These are phyloP conservation scores for Cartodere bifasciata DNA, from an alignment of 2,888 invertebrate genomes.

Conservation along the genomic window DNA sequence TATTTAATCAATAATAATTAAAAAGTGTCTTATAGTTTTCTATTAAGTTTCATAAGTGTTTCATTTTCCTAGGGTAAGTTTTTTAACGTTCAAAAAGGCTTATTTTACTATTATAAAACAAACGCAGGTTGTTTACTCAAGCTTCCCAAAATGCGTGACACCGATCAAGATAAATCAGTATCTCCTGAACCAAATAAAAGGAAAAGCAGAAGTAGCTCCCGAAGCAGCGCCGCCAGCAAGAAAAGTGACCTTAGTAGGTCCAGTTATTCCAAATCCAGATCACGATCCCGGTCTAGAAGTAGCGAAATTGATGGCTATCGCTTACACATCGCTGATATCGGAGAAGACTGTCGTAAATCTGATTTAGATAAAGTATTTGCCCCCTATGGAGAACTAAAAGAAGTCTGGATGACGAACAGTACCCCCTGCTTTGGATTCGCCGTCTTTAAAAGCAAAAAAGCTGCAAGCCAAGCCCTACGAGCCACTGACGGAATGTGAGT, in stretches of 20 bases:
- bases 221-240: constrained; percentile 25
- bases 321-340: constrained; percentile 41
- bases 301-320: constrained; percentile 34
- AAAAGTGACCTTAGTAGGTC: constrained; percentile 25
- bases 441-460: constrained; percentile 41
- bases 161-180: constrained; percentile 21
- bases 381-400: constrained; percentile 40
- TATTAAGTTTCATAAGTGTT: not conserved
- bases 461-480: constrained; percentile 37
- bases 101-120: constrained; percentile 9
- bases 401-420: constrained; percentile 46
- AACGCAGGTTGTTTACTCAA: constrained; percentile 10
- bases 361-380: constrained; percentile 42
- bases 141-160: constrained; percentile 24
- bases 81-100: not conserved
- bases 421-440: constrained; percentile 50
- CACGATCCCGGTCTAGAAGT: constrained; percentile 31
- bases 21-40: not conserved
- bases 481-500: constrained; percentile 40
- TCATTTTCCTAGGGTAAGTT: not conserved
- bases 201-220: constrained; percentile 27
- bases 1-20: constrained; percentile 2
- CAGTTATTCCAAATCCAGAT: constrained; percentile 28
- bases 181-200: constrained; percentile 24
- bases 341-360: constrained; percentile 38